Percentiles rank a stretch among this genome's conserved stretches.
phyloP scores from a whole-genome alignment of 2,113 vertebrate genomes.

The Psittacus erithacus region DNA sequence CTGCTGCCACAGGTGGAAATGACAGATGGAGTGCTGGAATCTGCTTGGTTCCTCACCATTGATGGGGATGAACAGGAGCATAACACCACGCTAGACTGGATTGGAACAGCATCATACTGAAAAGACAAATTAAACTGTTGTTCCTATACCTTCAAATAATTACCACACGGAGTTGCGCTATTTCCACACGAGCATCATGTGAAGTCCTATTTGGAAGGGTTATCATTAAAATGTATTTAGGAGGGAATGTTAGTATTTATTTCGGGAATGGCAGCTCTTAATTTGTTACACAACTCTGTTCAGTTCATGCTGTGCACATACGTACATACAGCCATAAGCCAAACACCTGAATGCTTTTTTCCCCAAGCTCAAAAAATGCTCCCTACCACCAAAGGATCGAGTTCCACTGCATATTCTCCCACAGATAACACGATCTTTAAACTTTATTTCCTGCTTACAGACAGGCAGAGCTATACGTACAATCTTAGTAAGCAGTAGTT shows the following conservation, averaged over 20 bases:
- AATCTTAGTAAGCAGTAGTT: not conserved
- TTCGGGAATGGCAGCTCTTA: not conserved
- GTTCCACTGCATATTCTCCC: not conserved
- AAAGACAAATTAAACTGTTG: conserved; percentile 8
- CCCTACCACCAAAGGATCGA: not conserved
- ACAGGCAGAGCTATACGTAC: not conserved
- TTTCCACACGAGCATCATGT: not conserved
- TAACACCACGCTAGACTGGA: conserved; percentile 94
- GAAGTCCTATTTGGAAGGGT: not conserved
- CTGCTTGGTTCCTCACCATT: conserved; percentile 95
- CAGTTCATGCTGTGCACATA: not conserved
- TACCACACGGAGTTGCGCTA: not conserved
- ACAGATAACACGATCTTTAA: not conserved
- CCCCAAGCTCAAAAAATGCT: not conserved
- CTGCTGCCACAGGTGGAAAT: conserved; percentile 85
- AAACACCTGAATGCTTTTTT: not conserved
- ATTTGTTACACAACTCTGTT: not conserved
- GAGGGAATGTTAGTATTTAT: not conserved
- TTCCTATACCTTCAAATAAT: not conserved
- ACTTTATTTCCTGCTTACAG: not conserved
- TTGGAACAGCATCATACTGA: conserved; percentile 97
- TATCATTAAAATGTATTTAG: not conserved
- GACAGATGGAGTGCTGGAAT: conserved; percentile 85
- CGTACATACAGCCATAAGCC: not conserved
- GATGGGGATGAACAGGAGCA: conserved; percentile 94